Base-by-base conservation (phyloP, 2,888 invertebrate species). In the Watsonalla binaria region DNA sequence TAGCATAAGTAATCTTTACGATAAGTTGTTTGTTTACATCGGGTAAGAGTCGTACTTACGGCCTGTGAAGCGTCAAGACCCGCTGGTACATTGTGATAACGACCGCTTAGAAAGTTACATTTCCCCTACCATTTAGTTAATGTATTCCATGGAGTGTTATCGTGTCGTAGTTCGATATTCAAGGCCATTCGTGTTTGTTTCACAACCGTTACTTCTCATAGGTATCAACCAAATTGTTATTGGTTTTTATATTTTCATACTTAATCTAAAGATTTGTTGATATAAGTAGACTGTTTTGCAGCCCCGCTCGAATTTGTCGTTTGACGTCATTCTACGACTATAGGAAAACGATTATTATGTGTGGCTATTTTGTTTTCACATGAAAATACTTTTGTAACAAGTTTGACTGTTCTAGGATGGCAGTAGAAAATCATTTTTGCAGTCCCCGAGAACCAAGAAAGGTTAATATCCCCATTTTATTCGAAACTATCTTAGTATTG, bases 21-120 rank as follows among this genome's bases (percentile, higher is more conserved):
- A 45, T 42, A 51, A 45, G 33, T 54, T 49, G 50, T 51, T 51
- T 45, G 47, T 51, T 46, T 55, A 55, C 51, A 53, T 54, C 55
- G 53, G 54, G 56, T 49, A 54, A 49, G 47, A 37, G 39, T 49
- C 49, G 42, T 42, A 11, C 11, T 59, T 52, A 53, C 54, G 55
- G 51, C 57, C 61, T 66, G 60, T 68, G 65, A 67, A 70, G 70
- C 67, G 72, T 65, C 61, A 61, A 61, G 60, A 53, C 54, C 35
- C 47, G 33, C 47, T 14, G 15, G 46, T 47, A 53, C 55, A 56
- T 56, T 54, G 52, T 74, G 72, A 72, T 77, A 73, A 71, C 66
- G 57, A 60, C 58, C 60, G 64, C 71, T 76, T 84, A 84, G 86
- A 86, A 86, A 86, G 85, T 80, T 76, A 66, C 68, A 70, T 85